Conservation (phyloP, 2,797 vertebrate genomes). For the Poecilia gillii region DNA sequence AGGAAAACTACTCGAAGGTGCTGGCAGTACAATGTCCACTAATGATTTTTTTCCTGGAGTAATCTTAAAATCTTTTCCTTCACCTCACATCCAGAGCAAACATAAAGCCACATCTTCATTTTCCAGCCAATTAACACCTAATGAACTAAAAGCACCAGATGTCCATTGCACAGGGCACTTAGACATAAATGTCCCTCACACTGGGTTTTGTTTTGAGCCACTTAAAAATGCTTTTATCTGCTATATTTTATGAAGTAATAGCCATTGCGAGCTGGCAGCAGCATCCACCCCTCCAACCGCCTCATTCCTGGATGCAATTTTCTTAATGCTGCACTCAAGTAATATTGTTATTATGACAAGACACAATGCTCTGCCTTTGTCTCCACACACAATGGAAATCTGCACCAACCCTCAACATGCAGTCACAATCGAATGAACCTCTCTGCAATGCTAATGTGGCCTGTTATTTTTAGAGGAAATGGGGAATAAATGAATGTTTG, state of each 20-base stretch:
- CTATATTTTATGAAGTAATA: not conserved
- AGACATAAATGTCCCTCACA: not conserved
- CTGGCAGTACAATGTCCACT: not conserved
- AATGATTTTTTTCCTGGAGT: not conserved
- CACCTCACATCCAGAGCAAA: not conserved
- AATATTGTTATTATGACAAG: slow-evolving; percentile 14
- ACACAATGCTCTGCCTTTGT: slow-evolving; percentile 5
- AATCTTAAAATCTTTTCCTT: not conserved
- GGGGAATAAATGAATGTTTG: not conserved
- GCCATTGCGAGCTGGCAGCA: slow-evolving; percentile 4
- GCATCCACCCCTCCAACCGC: not conserved
- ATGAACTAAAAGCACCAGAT: not conserved
- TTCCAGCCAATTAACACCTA: not conserved
- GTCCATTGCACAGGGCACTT: not conserved
- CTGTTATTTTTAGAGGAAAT: not conserved
- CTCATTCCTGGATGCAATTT: slow-evolving; percentile 18
- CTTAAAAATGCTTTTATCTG: not conserved
- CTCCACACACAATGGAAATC: slow-evolving; percentile 1
- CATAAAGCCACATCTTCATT: not conserved
- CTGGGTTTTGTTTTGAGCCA: not conserved
- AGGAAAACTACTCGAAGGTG: not conserved
- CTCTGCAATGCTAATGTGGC: not conserved
- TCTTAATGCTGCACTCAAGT: slow-evolving; percentile 22
- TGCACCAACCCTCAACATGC: slow-evolving; percentile 1
- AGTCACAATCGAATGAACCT: not conserved